A percentile compares a stretch with the other conserved stretches of the same genome.
Evolutionary conservation across 2,113 vertebrate genomes (phyloP).

Genomic region (Grammomys surdaster): DNA sequence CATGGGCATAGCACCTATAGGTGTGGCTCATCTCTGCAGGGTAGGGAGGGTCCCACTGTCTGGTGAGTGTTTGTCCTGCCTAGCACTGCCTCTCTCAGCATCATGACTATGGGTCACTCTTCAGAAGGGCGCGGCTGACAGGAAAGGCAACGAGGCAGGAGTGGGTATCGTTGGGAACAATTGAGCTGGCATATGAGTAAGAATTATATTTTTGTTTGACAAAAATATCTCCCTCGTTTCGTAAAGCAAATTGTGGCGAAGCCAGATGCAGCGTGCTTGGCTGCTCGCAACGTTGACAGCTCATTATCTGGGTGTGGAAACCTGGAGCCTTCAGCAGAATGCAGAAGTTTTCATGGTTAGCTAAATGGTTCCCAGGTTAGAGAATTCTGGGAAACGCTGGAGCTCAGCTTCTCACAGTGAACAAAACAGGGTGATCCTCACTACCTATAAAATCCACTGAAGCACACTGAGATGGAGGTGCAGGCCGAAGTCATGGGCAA

Average conservation of each 20-base stretch:
- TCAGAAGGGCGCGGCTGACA: neutral
- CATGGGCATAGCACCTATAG: neutral
- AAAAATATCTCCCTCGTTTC: neutral
- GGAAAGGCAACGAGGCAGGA: neutral
- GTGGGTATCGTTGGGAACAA: neutral
- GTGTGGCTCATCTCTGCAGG: accelerated
- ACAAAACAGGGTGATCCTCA: neutral
- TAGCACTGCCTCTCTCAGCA: accelerated
- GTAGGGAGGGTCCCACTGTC: neutral
- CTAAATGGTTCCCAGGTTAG: neutral
- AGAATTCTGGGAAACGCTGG: neutral
- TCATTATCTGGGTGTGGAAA: neutral
- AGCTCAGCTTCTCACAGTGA: neutral
- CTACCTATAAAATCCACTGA: neutral
- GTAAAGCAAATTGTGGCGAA: neutral
- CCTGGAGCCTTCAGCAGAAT: neutral
- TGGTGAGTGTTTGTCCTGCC: neutral
- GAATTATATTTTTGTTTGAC: neutral
- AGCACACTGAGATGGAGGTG: neutral
- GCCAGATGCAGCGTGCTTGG: neutral
- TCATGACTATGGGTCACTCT: neutral
- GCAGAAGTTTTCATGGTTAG: neutral
- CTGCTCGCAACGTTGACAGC: neutral
- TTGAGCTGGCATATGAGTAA: neutral
- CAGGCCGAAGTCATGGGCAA: neutral